phyloP scores from a whole-genome alignment of 2,888 invertebrate species.

The Tortrix viridana region DNA sequence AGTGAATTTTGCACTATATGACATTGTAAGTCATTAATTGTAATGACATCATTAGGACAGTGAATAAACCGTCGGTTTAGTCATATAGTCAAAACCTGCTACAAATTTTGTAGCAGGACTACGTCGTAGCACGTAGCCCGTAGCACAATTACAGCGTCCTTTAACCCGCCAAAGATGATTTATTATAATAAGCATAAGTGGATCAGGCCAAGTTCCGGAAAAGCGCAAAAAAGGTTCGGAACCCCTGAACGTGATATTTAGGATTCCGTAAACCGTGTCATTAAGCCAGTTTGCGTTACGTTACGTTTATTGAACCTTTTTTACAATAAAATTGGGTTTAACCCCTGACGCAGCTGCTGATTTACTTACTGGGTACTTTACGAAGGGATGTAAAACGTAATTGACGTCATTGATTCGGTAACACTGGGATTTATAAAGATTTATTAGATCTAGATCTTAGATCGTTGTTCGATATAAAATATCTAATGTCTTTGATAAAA shows the following conservation, averaged over 20 bases:
- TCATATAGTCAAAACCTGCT: background rate
- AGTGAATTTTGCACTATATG: too few relatives aligned
- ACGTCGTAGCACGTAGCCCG: constrained; percentile 6
- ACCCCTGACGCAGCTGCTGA: constrained; percentile 7
- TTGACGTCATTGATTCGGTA: background rate
- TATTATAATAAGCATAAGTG: constrained; percentile 4
- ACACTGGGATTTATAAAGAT: background rate
- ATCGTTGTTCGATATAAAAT: too few relatives aligned
- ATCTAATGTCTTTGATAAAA: too few relatives aligned
- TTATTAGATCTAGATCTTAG: too few relatives aligned
- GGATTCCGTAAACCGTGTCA: constrained; percentile 4
- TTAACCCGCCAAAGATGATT: background rate
- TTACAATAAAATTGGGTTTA: constrained; percentile 16
- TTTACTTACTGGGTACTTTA: constrained; percentile 14
- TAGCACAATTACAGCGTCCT: background rate
- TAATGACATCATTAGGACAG: background rate
- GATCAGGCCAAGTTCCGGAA: constrained; percentile 3
- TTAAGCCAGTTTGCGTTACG: constrained; percentile 3
- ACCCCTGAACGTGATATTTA: constrained; percentile 12
- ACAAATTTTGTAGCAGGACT: constrained; percentile 21
- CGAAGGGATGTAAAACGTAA: background rate
- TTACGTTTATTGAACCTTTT: constrained; percentile 10
- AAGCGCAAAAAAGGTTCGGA: constrained; percentile 6
- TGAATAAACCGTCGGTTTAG: too few relatives aligned
- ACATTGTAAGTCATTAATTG: too few relatives aligned